Conservation (phyloP, 2,113 vertebrate species). For the Opisthocomus hoazin region DNA sequence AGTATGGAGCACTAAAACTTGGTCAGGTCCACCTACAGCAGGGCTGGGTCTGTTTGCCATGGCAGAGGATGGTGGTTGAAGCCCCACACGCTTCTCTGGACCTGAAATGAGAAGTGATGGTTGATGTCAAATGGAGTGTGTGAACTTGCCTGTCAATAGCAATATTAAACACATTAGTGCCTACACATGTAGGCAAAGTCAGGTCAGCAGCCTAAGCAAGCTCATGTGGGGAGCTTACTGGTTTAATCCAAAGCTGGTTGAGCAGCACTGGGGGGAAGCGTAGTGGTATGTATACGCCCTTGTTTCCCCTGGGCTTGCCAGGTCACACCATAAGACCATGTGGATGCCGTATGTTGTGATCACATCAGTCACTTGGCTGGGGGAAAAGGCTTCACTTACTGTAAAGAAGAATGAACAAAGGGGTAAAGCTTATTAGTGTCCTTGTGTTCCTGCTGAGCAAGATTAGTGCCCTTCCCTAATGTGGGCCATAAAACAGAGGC, state of each 20-base stretch:
- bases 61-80: background rate
- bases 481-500: background rate
- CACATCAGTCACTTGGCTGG: background rate
- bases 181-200: background rate
- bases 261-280: background rate
- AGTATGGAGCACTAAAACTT: background rate
- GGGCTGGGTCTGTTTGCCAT: background rate
- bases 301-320: background rate
- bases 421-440: conserved; percentile 49
- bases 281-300: background rate
- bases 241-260: conserved; percentile 18
- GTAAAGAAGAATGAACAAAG: conserved; percentile 8
- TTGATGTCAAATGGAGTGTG: accelerated
- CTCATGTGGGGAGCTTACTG: conserved; percentile 8
- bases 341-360: background rate
- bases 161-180: background rate
- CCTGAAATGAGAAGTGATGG: accelerated
- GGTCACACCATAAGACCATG: background rate
- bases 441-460: background rate
- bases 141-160: background rate
- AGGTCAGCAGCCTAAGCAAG: conserved; percentile 2
- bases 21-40: background rate
- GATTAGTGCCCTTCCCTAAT: conserved; percentile 39
- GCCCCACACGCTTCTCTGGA: background rate
- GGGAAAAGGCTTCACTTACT: background rate